A percentile compares a stretch with the other conserved stretches of the same genome.
These are phyloP conservation scores for Netelia melanura DNA, from an alignment of 2,888 invertebrate species.

Conservation along the genomic window DNA sequence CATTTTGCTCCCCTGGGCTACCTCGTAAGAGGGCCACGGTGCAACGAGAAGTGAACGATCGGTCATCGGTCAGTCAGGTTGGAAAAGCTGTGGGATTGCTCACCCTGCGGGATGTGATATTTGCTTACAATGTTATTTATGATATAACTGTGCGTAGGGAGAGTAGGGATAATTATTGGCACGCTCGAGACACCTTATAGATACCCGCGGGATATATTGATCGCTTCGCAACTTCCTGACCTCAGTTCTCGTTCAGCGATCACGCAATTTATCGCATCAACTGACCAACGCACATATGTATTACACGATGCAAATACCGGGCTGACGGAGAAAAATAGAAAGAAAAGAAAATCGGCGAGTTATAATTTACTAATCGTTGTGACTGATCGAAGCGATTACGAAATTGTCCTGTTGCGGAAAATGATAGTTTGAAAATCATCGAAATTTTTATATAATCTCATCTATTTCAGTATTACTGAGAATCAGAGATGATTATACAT, in stretches of 20 bases:
- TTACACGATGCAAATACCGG: background rate
- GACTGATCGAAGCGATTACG: no score
- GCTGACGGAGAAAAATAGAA: background rate
- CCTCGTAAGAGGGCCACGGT: slow-evolving; percentile 1
- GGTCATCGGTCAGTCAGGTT: slow-evolving; percentile 32
- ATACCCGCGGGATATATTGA: slow-evolving; percentile 29
- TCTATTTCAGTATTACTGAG: no score
- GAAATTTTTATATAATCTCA: no score
- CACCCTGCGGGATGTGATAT: slow-evolving; percentile 19
- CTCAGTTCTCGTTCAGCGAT: slow-evolving; percentile 13
- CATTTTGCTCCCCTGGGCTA: slow-evolving; percentile 15
- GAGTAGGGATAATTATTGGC: slow-evolving; percentile 52
- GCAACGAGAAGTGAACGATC: slow-evolving; percentile 4
- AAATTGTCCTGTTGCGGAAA: no score
- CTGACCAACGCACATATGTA: background rate
- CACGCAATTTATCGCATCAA: slow-evolving; percentile 22
- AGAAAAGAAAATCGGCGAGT: background rate
- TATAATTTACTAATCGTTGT: no score
- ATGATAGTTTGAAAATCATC: no score
- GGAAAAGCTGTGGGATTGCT: slow-evolving; percentile 24
- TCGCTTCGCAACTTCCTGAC: slow-evolving; percentile 8
- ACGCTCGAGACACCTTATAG: slow-evolving; percentile 49
- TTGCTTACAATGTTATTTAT: slow-evolving; percentile 55
- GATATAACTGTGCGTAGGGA: slow-evolving; percentile 4
- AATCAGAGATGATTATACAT: no score